phyloP scores from a whole-genome alignment of 1,140 invertebrate species.

The Ylistrum balloti region DNA sequence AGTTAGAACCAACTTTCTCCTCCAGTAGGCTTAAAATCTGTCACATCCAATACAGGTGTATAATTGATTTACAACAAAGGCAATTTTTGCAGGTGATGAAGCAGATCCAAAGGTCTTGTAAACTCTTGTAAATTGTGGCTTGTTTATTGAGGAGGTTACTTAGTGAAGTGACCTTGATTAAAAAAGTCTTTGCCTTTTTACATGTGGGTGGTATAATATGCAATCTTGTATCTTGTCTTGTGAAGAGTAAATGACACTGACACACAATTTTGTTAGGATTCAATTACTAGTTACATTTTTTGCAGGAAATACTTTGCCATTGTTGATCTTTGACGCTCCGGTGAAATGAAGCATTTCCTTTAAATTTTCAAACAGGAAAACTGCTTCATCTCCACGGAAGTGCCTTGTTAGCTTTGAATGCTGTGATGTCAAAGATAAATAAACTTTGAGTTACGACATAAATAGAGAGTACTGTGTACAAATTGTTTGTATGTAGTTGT shows the following conservation, averaged over 20 bases:
- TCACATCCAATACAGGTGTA: constrained; percentile 23
- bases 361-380: no score
- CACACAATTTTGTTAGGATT: neutral
- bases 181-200: constrained; percentile 1
- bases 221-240: neutral
- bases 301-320: no score
- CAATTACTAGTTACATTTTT: no score
- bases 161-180: constrained; percentile 8
- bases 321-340: no score
- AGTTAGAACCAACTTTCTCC: constrained; percentile 33
- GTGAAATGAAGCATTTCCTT: no score
- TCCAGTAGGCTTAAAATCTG: constrained; percentile 4
- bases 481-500: no score
- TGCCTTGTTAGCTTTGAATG: no score
- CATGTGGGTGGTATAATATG: neutral
- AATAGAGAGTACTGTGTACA: no score
- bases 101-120: constrained; percentile 2
- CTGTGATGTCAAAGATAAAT: no score
- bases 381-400: no score
- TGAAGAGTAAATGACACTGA: neutral
- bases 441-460: no score
- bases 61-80: constrained; percentile 26
- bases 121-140: constrained; percentile 26
- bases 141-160: neutral
- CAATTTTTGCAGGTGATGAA: constrained; percentile 31